Evolutionary conservation across 2,888 invertebrate genomes (phyloP).

Genomic region (Tinea semifulvella): DNA sequence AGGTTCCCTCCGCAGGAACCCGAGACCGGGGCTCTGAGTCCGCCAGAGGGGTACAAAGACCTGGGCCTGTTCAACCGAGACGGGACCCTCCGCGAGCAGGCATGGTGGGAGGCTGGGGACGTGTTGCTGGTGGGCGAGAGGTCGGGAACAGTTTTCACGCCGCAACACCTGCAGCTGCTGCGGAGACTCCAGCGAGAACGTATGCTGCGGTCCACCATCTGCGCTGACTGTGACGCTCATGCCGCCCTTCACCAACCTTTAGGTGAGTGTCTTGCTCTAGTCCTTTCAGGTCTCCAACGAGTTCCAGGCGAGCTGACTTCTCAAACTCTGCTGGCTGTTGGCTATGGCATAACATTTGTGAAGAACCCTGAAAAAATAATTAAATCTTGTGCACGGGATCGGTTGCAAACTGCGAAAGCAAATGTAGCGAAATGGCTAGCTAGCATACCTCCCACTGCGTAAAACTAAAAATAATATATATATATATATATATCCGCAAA

Average conservation of each 20-base stretch:
- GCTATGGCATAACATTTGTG: too few relatives aligned
- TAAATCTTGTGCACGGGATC: too few relatives aligned
- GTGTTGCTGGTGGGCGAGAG: slow-evolving; percentile 65
- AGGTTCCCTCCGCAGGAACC: slow-evolving; percentile 75
- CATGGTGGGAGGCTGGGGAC: slow-evolving; percentile 67
- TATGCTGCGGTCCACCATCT: slow-evolving; percentile 63
- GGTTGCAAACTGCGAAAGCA: too few relatives aligned
- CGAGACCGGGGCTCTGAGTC: slow-evolving; percentile 86
- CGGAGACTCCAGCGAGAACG: slow-evolving; percentile 71
- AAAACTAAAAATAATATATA: too few relatives aligned
- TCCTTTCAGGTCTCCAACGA: too few relatives aligned
- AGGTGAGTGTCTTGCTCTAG: slow-evolving; percentile 48
- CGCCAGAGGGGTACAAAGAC: slow-evolving; percentile 92
- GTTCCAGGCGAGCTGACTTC: too few relatives aligned
- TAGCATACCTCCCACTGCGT: too few relatives aligned
- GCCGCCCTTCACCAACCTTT: slow-evolving; percentile 54
- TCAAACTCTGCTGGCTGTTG: too few relatives aligned
- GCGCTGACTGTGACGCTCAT: slow-evolving; percentile 60
- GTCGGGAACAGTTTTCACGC: slow-evolving; percentile 70
- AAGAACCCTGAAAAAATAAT: too few relatives aligned
- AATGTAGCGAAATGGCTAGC: too few relatives aligned
- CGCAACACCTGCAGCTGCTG: slow-evolving; percentile 72
- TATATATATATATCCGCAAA: too few relatives aligned
- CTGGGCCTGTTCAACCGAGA: slow-evolving; percentile 72
- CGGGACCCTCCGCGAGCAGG: slow-evolving; percentile 65